A percentile compares a stretch with the other conserved stretches of the same genome.
Conservation (phyloP, 2,888 invertebrate species). For the Scaptomyza cyrtandrae region DNA sequence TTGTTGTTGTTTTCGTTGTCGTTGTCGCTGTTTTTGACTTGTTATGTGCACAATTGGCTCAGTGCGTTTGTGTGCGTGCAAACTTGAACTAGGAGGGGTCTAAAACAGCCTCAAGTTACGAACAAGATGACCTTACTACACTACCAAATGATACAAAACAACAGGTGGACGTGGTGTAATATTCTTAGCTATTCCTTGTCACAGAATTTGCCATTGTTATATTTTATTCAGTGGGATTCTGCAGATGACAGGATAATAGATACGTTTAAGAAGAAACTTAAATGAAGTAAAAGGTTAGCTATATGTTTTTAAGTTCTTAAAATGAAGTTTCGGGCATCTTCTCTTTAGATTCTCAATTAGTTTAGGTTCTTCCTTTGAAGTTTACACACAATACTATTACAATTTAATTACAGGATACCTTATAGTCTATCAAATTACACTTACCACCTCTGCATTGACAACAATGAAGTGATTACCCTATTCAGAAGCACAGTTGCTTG, state of each 20-base stretch:
- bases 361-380: too few relatives aligned
- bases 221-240: neutral
- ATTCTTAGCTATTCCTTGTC: conserved; percentile 13
- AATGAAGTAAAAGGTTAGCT: too few relatives aligned
- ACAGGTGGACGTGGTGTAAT: conserved; percentile 52
- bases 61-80: conserved; percentile 19
- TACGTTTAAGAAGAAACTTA: too few relatives aligned
- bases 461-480: conserved; percentile 22
- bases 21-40: conserved; percentile 42
- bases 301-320: too few relatives aligned
- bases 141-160: conserved; percentile 35
- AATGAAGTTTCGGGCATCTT: too few relatives aligned
- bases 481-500: conserved; percentile 3
- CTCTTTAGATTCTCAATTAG: too few relatives aligned
- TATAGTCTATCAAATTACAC: neutral
- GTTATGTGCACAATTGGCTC: conserved; percentile 44
- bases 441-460: neutral
- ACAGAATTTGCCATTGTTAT: conserved; percentile 1
- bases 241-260: neutral
- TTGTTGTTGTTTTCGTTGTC: conserved; percentile 41
- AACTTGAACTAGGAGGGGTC: conserved; percentile 6
- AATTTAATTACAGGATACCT: neutral
- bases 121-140: conserved; percentile 48
- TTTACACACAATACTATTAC: too few relatives aligned
- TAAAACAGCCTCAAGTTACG: conserved; percentile 37